Evolutionary conservation across 2,797 vertebrate species (phyloP), one percentile per base, ranked within the genome.

Genomic region (Acanthurus lineatus): DNA sequence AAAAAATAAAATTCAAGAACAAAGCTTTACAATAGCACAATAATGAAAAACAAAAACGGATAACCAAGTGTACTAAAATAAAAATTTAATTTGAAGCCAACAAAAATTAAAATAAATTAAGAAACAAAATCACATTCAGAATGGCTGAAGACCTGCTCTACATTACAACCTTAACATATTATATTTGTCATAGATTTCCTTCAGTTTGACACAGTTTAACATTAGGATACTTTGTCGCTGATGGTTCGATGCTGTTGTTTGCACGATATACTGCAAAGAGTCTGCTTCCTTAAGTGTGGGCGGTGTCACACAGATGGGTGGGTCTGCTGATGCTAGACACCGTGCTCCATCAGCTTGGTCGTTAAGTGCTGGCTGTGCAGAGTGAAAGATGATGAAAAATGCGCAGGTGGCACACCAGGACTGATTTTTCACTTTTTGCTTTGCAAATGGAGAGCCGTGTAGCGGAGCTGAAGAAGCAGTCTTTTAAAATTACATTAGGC

Each of bases 401-500:
- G 45, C 3, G 28, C 45, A 69, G 42, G 42, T 51, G 72, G 70
- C 51, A 2, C 71, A 48, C 47, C 54, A 9, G 14, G 22, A 19
- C 16, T 38, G 74, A 58, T 66, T 56, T 35, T 71, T 65, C 8
- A 32, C 20, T 81, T 84, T 82, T 53, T 25, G 38, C 69, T 68
- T 79, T 52, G 61, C 47, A 45, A 32, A 54, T 16, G 76, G 60
- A 73, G 76, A 51, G 54, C 58, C 47, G 57, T 53, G 28, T 19
- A n/a, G 73, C 62, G 0, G 1, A 56, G 63, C 57, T 59, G 68
- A 54, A 51, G 58, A 44, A 71, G 68, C 72, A 58, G 64, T 77
- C 73, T 71, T 83, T 84, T 66, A 73, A 45, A 81, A 92, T 90
- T 82, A 92, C 86, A 84, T 91, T 90, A 90, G 91, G 86, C 79